These are phyloP conservation scores for Entelurus aequoreus DNA, from an alignment of 2,113 vertebrate species.

Conservation along the genomic window DNA sequence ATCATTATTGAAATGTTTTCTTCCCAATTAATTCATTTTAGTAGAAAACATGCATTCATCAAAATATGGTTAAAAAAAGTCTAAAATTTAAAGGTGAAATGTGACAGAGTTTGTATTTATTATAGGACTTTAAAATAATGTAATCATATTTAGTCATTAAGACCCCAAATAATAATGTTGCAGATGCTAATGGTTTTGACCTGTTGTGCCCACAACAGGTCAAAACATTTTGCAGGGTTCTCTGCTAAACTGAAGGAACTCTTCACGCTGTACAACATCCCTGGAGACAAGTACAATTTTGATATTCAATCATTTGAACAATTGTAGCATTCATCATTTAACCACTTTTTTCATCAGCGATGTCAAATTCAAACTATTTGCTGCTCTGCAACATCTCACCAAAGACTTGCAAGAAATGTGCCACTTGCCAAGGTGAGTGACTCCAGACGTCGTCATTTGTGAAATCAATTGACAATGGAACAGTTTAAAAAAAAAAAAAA, in stretches of 20 bases:
- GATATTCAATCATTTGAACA: neutral
- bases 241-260: conserved; percentile 69
- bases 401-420: conserved; percentile 75
- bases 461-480: neutral
- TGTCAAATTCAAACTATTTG: conserved; percentile 71
- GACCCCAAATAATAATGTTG: too few species aligned
- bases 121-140: too few species aligned
- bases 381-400: conserved; percentile 70
- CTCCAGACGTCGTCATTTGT: neutral
- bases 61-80: too few species aligned
- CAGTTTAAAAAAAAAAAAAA: too few species aligned
- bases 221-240: conserved; percentile 75
- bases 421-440: conserved; percentile 68
- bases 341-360: conserved; percentile 49
- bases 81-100: too few species aligned
- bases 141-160: too few species aligned
- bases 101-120: too few species aligned
- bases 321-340: neutral
- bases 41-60: too few species aligned
- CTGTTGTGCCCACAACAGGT: conserved; percentile 49
- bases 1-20: too few species aligned
- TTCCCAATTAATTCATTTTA: too few species aligned
- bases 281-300: conserved; percentile 71
- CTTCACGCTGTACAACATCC: conserved; percentile 70
- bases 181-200: neutral